These are phyloP conservation scores for Cyprinodon variegatus DNA, from an alignment of 2,113 vertebrate species.

Conservation along the genomic window DNA sequence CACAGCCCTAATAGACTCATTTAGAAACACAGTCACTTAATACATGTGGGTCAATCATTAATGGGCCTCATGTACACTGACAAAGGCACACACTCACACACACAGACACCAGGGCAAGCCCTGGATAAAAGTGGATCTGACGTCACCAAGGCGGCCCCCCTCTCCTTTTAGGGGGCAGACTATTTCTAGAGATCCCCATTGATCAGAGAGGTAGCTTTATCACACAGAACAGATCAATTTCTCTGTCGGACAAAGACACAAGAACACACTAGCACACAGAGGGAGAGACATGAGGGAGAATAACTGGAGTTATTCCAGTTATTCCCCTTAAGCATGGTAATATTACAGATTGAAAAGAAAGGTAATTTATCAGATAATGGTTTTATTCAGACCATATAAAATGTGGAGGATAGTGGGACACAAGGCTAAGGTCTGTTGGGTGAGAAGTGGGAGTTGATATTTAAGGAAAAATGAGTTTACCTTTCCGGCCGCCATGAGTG, in stretches of 20 bases:
- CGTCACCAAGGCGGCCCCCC: slow-evolving; percentile 75
- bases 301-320: slow-evolving; percentile 8
- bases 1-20: slow-evolving; percentile 45
- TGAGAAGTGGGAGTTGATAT: slow-evolving; percentile 15
- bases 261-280: slow-evolving; percentile 14
- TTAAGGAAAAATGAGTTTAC: slow-evolving; percentile 81
- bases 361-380: too few species aligned
- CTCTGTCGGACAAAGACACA: slow-evolving; percentile 30
- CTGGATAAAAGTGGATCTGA: slow-evolving; percentile 81
- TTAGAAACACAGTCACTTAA: slow-evolving; percentile 66
- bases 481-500: slow-evolving; percentile 95
- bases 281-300: neutral
- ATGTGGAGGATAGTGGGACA: neutral
- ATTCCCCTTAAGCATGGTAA: neutral
- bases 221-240: slow-evolving; percentile 52
- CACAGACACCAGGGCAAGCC: slow-evolving; percentile 41
- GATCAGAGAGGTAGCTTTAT: slow-evolving; percentile 71
- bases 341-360: neutral
- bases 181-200: slow-evolving; percentile 74
- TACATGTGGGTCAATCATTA: slow-evolving; percentile 74
- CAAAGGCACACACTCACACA: slow-evolving; percentile 16
- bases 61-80: slow-evolving; percentile 52
- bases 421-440: neutral
- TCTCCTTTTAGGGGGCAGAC: slow-evolving; percentile 74
- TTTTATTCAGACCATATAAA: neutral